Evolutionary conservation across 2,888 invertebrate genomes (phyloP).

Genomic region (Halictus quadricinctus): DNA sequence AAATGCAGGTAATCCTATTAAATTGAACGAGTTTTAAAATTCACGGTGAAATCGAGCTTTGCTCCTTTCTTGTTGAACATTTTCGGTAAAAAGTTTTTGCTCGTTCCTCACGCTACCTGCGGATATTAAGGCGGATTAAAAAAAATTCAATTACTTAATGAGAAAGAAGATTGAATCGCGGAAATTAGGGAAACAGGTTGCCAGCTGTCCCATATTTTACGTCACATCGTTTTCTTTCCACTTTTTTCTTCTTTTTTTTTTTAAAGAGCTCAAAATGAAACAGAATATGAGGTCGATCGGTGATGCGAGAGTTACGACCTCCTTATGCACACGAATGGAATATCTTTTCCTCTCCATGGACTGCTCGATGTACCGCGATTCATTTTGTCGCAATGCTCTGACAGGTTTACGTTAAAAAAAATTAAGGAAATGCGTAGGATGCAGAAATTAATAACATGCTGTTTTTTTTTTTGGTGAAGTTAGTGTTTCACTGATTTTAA

Average conservation of each 20-base stretch:
- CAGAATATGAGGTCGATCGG: constrained; percentile 33
- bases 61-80: neutral
- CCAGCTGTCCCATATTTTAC: constrained; percentile 35
- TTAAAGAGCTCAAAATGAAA: constrained; percentile 28
- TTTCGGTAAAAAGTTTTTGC: neutral
- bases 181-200: constrained; percentile 24
- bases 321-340: constrained; percentile 20
- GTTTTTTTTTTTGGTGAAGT: neutral
- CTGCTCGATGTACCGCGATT: constrained; percentile 36
- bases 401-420: constrained; percentile 9
- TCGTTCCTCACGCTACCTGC: neutral
- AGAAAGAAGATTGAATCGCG: constrained; percentile 6
- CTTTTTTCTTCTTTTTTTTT: neutral
- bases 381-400: constrained; percentile 21
- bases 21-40: neutral
- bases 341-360: constrained; percentile 39
- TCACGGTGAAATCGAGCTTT: neutral
- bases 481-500: neutral
- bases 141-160: constrained; percentile 17
- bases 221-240: neutral
- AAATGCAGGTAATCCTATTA: neutral
- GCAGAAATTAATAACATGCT: neutral
- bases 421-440: neutral
- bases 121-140: neutral
- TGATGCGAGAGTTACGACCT: constrained; percentile 32